Evolutionary conservation across 2,888 invertebrate genomes (phyloP), one percentile per base, ranked within the genome.

Genomic region (Zaprionus obscuricornis): DNA sequence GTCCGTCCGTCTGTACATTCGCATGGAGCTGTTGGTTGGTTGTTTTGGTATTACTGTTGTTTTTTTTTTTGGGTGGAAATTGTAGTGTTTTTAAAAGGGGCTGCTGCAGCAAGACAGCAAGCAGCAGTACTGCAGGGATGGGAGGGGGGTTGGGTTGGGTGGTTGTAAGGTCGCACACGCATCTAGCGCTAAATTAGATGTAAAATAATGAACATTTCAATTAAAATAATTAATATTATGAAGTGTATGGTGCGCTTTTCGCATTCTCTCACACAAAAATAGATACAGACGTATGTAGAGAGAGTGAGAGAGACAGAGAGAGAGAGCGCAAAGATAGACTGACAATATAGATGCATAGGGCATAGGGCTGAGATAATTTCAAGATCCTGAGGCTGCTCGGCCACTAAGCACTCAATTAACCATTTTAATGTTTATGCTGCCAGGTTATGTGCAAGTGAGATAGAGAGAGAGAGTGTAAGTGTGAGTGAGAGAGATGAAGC

Each of bases 401-500:
- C 60, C 74, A 81, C 78, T 87, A 85, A 86, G 87, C 86, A 86
- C 85, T 86, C 86, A 86, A 87, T 86, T 85, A 86, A 82, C 74
- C 87, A 85, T 86, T 86, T 83, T 71, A 82, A 87, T 79, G 83
- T 75, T 75, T 78, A 72, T 72, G 85, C 65, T 66, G 58, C 47
- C 72, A 74, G 73, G 68, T 58, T 63, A 52, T 69, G 73, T 66
- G 56, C 43, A 16, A 52, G 16, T 26, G 60, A 29, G 51, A 20
- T 7, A 18, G 7, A 1, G 13, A 5, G 4, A 18, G 20, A n/a
- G 2, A 1, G 6, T 1, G n/a, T n/a, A n/a, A n/a, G n/a, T n/a
- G n/a, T n/a, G n/a, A n/a, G n/a, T 3, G 0, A 26, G 2, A 26
- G 58, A 47, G 47, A 62, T 57, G 66, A 65, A 60, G 60, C 52